Evolutionary conservation across 1,140 invertebrate genomes (phyloP), one percentile per base, ranked within the genome.

Genomic region (Zeugodacus cucurbitae): DNA sequence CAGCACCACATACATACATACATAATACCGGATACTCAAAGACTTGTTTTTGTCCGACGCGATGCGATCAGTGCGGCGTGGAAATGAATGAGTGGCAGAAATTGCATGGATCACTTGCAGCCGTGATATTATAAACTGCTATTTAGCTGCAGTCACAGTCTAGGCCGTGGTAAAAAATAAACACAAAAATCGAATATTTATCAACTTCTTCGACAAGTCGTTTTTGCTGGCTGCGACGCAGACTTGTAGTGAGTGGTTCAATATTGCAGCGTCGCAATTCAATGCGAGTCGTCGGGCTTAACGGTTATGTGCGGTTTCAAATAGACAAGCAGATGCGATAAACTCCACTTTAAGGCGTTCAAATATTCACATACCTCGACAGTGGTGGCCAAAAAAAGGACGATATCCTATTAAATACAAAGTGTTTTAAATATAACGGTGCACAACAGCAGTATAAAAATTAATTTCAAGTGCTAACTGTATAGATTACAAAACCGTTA

Each of bases 11-110:
- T 41, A 78, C 17, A 10, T 82, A 37, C 11, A 20, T 34, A 70
- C 32, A 37, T 74, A 41, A 82, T 48, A 82, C 74, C 74, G 74
- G 74, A 82, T 82, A 48, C 26, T 48, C 11, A n/a, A 82, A 82
- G n/a, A 48, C 74, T 41, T 48, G 41, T 48, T 78, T 37, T 74
- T n/a, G 1, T 7, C 3, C 22, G 44, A 29, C 2, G 17, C 29
- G 32, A 29, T 20, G 26, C 32, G 11, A 62, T 62, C 22, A 29
- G 37, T 32, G 14, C 34, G 26, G 64, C 10, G 29, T 70, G 64
- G 4, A 74, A n/a, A 74, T 70, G 37, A 20, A 22, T 14, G 14
- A 44, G 11, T 82, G 41, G n/a, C 74, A 48, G 41, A 48, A 44
- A 82, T 48, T 48, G 74, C 74, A 48, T 82, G 74, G 41, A 82